phyloP scores from a whole-genome alignment of 2,888 invertebrate species.

The Melipona bicolor region DNA sequence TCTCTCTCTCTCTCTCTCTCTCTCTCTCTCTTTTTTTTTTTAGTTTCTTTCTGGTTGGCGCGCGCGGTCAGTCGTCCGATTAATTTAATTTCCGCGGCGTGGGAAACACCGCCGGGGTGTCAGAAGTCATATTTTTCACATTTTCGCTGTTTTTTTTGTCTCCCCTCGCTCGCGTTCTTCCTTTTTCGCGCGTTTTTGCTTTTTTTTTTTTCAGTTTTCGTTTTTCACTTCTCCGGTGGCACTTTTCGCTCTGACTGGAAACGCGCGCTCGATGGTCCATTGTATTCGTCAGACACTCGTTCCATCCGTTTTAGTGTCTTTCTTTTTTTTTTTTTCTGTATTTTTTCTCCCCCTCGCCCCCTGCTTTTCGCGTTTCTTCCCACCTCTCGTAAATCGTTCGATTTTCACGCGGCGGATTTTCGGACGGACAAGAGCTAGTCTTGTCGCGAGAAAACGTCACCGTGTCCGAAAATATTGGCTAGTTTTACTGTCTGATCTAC shows the following conservation, averaged over 20 bases:
- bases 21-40: background rate
- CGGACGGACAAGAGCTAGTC: background rate
- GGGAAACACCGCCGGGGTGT: constrained; percentile 32
- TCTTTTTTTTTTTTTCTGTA: background rate
- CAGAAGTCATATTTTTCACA: constrained; percentile 38
- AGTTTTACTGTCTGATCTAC: no score
- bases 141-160: background rate
- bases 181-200: background rate
- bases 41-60: background rate
- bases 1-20: no score
- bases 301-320: background rate
- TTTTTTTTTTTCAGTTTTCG: background rate
- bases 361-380: background rate
- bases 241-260: background rate
- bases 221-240: background rate
- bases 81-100: constrained; percentile 49
- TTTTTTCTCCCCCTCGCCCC: background rate
- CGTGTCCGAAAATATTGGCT: background rate
- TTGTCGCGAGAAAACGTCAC: background rate
- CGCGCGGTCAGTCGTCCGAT: constrained; percentile 22
- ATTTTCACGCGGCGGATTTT: constrained; percentile 9
- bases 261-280: background rate
- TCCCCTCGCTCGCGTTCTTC: background rate
- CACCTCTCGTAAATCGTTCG: background rate
- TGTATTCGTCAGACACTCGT: constrained; percentile 15